phyloP scores from a whole-genome alignment of 2,888 invertebrate species.

The Agonopterix heracliana region DNA sequence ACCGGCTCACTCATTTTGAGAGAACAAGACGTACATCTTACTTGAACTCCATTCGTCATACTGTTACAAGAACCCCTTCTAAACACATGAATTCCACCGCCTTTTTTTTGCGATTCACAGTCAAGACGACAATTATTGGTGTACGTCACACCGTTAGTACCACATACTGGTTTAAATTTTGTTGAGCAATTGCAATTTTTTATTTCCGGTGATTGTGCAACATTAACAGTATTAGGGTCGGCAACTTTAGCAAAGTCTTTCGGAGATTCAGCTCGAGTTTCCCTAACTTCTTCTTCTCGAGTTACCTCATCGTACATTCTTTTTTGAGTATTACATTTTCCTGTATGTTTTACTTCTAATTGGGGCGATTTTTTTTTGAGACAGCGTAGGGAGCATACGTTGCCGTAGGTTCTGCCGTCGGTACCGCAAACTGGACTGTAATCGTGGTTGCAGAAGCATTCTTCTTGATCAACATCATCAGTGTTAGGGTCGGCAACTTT shows the following conservation, averaged over 20 bases:
- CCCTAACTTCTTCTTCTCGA: conserved; percentile 3
- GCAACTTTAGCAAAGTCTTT: no score
- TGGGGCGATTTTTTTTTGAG: background rate
- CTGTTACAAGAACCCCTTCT: no score
- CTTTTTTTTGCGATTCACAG: conserved; percentile 16
- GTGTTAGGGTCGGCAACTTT: no score
- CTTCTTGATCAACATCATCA: no score
- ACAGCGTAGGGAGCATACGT: conserved; percentile 31
- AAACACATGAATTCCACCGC: no score
- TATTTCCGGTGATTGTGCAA: conserved; percentile 6
- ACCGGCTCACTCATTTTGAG: conserved; percentile 57
- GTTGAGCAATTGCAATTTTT: conserved; percentile 23
- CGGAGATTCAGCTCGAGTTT: conserved; percentile 5
- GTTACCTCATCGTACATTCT: conserved; percentile 8
- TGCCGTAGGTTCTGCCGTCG: conserved; percentile 31
- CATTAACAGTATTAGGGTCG: no score
- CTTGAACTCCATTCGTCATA: background rate
- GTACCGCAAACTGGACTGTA: conserved; percentile 32
- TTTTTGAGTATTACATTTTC: conserved; percentile 1
- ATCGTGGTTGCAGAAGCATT: conserved; percentile 25
- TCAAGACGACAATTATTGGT: conserved; percentile 29
- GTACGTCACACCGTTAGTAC: conserved; percentile 33
- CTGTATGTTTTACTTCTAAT: background rate
- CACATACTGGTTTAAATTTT: conserved; percentile 29
- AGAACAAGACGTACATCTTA: conserved; percentile 11